phyloP scores from a whole-genome alignment of 2,113 vertebrate species.

The Nestor notabilis region DNA sequence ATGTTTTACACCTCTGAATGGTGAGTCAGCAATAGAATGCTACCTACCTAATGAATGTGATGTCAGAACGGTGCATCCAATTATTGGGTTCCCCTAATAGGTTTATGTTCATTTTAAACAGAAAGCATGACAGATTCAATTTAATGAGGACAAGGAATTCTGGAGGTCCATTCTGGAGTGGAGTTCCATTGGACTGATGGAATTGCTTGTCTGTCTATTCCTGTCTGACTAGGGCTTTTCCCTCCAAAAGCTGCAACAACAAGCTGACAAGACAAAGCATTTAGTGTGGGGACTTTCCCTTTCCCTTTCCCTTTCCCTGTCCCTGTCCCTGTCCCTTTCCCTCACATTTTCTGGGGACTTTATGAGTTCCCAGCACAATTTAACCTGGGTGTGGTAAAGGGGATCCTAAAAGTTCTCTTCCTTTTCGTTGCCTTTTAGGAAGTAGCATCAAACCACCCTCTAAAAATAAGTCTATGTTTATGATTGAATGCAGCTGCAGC shows the following conservation, averaged over 20 bases:
- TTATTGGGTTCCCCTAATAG: neutral
- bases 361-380: neutral
- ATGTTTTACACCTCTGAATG: neutral
- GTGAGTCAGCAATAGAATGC: neutral
- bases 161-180: neutral
- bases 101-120: neutral
- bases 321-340: too few species aligned
- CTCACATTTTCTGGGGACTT: neutral
- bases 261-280: neutral
- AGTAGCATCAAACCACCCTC: neutral
- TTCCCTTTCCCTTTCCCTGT: too few species aligned
- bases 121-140: neutral
- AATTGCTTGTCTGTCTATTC: rapidly evolving
- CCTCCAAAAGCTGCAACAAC: neutral
- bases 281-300: neutral
- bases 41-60: neutral
- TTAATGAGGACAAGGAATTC: neutral
- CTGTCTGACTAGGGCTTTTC: neutral
- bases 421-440: neutral
- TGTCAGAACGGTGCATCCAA: rapidly evolving
- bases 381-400: neutral
- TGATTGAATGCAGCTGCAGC: neutral
- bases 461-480: neutral
- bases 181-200: neutral
- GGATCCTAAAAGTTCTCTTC: neutral